Evolutionary conservation across 2,888 invertebrate genomes (phyloP).

Genomic region (Pollenia amentaria): DNA sequence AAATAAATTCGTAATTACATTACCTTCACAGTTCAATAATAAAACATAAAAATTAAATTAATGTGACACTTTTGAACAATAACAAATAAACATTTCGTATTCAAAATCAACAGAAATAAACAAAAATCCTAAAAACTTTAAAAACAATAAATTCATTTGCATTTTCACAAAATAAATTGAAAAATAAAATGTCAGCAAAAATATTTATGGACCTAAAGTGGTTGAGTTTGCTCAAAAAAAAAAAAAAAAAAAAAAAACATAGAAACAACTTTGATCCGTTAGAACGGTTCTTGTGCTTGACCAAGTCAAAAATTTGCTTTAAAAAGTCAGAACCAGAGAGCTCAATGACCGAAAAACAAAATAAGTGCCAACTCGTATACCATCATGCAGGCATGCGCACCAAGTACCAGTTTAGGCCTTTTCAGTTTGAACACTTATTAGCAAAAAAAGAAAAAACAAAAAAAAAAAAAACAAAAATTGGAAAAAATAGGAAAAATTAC

Average conservation of each 20-base stretch:
- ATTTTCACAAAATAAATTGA: slow-evolving; percentile 60
- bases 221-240: slow-evolving; percentile 22
- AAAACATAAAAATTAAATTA: slow-evolving; percentile 71
- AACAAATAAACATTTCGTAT: slow-evolving; percentile 68
- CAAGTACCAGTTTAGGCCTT: slow-evolving; percentile 39
- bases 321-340: slow-evolving; percentile 45
- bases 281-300: slow-evolving; percentile 71
- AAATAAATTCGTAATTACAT: slow-evolving; percentile 36
- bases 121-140: slow-evolving; percentile 37
- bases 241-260: slow-evolving; percentile 1
- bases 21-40: slow-evolving; percentile 71
- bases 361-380: slow-evolving; percentile 14
- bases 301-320: slow-evolving; percentile 52
- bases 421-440: slow-evolving; percentile 47
- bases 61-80: slow-evolving; percentile 73
- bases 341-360: slow-evolving; percentile 67
- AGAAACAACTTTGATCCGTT: slow-evolving; percentile 56
- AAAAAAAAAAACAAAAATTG: background rate
- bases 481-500: slow-evolving; percentile 40
- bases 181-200: slow-evolving; percentile 65
- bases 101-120: slow-evolving; percentile 57
- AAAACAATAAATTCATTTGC: slow-evolving; percentile 69
- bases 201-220: slow-evolving; percentile 65
- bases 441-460: slow-evolving; percentile 31
- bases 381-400: background rate